A percentile compares a stretch with the other conserved stretches of the same genome.
Evolutionary conservation across 2,888 invertebrate genomes (phyloP).

Genomic region (Philereme vetulata): DNA sequence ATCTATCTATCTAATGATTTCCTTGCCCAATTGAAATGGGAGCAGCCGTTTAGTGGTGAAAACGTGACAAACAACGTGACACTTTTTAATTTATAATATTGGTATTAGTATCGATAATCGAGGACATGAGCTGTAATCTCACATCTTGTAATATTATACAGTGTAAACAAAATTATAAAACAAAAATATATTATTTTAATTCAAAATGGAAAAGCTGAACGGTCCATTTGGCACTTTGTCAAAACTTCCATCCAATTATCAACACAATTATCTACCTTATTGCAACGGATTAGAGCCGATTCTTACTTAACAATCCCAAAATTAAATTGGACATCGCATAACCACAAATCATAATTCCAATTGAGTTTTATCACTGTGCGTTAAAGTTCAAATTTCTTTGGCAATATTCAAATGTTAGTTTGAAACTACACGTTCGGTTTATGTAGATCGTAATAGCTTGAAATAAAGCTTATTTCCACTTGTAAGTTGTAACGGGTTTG

Average conservation of each 20-base stretch:
- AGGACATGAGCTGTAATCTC: not conserved
- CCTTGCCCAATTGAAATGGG: too few species aligned
- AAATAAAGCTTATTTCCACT: conserved; percentile 5
- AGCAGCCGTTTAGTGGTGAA: too few species aligned
- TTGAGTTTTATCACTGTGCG: conserved; percentile 26
- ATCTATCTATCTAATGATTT: too few species aligned
- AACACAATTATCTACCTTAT: conserved; percentile 24
- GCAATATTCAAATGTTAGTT: conserved; percentile 15
- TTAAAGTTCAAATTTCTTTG: conserved; percentile 37
- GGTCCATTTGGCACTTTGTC: conserved; percentile 40
- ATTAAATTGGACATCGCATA: conserved; percentile 31
- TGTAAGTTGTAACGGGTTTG: conserved; percentile 2
- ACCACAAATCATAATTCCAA: conserved; percentile 36
- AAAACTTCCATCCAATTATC: conserved; percentile 32
- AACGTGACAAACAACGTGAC: too few species aligned
- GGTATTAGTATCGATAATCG: too few species aligned
- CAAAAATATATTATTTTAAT: conserved; percentile 36
- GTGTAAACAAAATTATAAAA: conserved; percentile 17
- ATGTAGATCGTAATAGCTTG: not conserved
- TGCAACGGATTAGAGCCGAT: conserved; percentile 18
- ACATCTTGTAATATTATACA: conserved; percentile 12
- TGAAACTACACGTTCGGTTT: not conserved
- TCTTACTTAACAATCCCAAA: conserved; percentile 18
- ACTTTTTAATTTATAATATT: too few species aligned
- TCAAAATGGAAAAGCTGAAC: conserved; percentile 36